Base-by-base conservation (phyloP, 1,140 invertebrate genomes). In the Drosophila nasuta region DNA sequence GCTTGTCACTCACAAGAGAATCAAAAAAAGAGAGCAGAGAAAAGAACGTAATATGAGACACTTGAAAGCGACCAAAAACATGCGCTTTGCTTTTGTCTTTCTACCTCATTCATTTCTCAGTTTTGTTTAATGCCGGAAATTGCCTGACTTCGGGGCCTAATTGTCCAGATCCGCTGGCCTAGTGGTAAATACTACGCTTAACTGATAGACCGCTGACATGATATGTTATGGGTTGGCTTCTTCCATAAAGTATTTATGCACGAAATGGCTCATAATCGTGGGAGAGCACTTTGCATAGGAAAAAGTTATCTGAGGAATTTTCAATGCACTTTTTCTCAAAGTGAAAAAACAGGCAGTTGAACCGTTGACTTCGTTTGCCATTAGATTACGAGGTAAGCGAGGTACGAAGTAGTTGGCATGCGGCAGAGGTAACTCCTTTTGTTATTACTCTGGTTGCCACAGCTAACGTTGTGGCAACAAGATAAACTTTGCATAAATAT, bases 291-390 rank as follows among this genome's bases (percentile, higher is more conserved):
- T 66, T 72, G 60, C 62, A 72, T 64, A 64, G 65, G 35, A 58
- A 48, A 43, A 76, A 83, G 45, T 68, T 66, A 85, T 65, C 66
- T 45, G 6, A 66, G 60, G 77, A 81, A 81, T 85, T 82, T 41
- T 38, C 20, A 25, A 13, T 43, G n/a, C 59, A 13, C 43, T 35
- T 69, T 83, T 83, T 81, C 77, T 67, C 81, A 82, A 82, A 64
- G 67, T 58, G 46, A 79, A 64, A 20, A 8, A 17, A 51, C 73
- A 68, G 59, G 59, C 67, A 76, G 79, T 82, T 82, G 81, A 82
- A 30, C 73, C 73, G 77, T 64, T 74, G 70, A 54, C 62, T 72
- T 15, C 64, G 65, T 72, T 73, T 59, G 41, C 46, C 15, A 43
- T 54, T 38, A 59, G 63, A 67, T 59, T 59, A 70, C 51, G 30